Conservation (phyloP, 2,888 invertebrate genomes). For the Drosophila lacicola region DNA sequence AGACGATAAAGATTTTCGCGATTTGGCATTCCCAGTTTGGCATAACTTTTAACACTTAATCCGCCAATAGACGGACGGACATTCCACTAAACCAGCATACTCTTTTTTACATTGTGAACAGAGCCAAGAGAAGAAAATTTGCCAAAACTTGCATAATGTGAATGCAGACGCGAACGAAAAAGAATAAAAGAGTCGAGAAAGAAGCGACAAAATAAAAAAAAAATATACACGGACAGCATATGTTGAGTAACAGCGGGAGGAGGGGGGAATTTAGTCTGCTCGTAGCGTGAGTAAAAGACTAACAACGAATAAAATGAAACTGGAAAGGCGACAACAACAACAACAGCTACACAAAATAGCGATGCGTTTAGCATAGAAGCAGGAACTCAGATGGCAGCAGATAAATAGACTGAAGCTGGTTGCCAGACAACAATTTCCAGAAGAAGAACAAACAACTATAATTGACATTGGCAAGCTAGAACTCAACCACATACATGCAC, state of each 20-base stretch:
- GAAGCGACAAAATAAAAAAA: slow-evolving; percentile 38
- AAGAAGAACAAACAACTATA: slow-evolving; percentile 7
- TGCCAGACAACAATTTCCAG: neutral
- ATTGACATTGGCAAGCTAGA: slow-evolving; percentile 3
- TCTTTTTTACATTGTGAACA: too few species aligned
- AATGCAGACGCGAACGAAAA: slow-evolving; percentile 15
- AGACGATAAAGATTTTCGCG: too few species aligned
- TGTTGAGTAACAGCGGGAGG: neutral
- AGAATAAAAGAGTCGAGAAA: slow-evolving; percentile 17
- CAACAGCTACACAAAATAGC: slow-evolving; percentile 1
- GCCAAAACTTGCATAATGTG: slow-evolving; percentile 74
- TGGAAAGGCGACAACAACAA: slow-evolving; percentile 14
- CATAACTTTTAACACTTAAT: too few species aligned
- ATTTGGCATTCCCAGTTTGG: too few species aligned
- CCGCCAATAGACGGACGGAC: too few species aligned
- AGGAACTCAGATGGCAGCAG: slow-evolving; percentile 22
- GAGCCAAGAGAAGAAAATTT: slow-evolving; percentile 26
- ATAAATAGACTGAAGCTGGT: neutral
- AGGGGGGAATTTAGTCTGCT: slow-evolving; percentile 18
- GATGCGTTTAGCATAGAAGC: slow-evolving; percentile 48
- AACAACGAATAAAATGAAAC: slow-evolving; percentile 51
- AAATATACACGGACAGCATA: slow-evolving; percentile 31
- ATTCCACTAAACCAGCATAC: too few species aligned
- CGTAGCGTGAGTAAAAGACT: slow-evolving; percentile 35
- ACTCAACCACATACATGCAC: neutral